Evolutionary conservation across 2,797 vertebrate genomes (phyloP).

Genomic region (Halcyon smyrnensis): DNA sequence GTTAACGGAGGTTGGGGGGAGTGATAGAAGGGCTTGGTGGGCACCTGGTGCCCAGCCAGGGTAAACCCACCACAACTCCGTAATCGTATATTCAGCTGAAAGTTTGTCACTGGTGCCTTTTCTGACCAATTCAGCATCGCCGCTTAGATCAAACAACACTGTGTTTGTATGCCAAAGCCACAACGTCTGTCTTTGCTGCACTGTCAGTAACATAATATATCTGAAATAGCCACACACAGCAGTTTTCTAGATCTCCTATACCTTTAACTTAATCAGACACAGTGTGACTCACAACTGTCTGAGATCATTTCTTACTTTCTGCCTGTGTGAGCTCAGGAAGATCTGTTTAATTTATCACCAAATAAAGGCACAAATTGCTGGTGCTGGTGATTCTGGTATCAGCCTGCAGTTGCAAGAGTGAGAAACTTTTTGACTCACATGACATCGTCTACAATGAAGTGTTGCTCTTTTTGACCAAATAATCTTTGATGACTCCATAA

Average conservation of each 20-base stretch:
- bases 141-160: neutral
- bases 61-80: no score
- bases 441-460: neutral
- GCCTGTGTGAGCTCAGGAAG: constrained; percentile 64
- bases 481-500: constrained; percentile 28
- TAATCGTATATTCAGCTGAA: neutral
- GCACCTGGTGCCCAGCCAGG: no score
- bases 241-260: constrained; percentile 26
- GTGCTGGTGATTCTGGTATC: constrained; percentile 52
- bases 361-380: constrained; percentile 65
- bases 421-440: neutral
- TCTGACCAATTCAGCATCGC: constrained; percentile 14
- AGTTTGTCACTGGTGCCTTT: constrained; percentile 20
- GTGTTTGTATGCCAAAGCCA: constrained; percentile 13
- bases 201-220: constrained; percentile 30
- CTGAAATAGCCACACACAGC: constrained; percentile 43
- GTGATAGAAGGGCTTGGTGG: no score
- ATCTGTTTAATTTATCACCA: constrained; percentile 65
- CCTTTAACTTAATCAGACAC: constrained; percentile 64
- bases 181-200: neutral
- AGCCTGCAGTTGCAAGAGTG: neutral
- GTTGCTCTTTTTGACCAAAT: constrained; percentile 17
- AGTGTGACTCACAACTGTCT: constrained; percentile 60
- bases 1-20: no score
- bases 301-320: constrained; percentile 67